Percentiles rank a stretch among this genome's conserved stretches.
phyloP scores from a whole-genome alignment of 2,888 invertebrate species.

The Ptilodon capucinus region DNA sequence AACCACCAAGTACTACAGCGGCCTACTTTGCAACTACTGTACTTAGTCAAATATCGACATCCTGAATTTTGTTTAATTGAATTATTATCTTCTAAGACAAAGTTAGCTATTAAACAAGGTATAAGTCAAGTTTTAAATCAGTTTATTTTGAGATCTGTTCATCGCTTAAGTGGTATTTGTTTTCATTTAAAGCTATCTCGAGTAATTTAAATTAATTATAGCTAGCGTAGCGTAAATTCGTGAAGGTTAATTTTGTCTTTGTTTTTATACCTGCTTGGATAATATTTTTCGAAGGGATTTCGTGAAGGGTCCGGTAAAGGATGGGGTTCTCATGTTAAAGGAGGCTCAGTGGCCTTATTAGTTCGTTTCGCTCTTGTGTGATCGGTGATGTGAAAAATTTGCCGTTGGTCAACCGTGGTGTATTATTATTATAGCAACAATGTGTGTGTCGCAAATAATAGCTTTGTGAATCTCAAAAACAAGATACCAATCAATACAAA shows the following conservation, averaged over 20 bases:
- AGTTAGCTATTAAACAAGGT: not conserved
- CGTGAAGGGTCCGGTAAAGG: not conserved
- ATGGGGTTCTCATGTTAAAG: conserved; percentile 3
- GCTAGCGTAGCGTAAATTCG: conserved; percentile 3
- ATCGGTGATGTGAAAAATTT: conserved; percentile 22
- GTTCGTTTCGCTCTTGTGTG: conserved; percentile 25
- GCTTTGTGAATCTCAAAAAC: conserved; percentile 11
- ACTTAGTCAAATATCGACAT: not conserved
- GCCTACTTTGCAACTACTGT: too few species aligned
- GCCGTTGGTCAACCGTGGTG: conserved; percentile 12
- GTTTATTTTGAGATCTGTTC: not conserved
- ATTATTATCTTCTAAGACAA: not conserved
- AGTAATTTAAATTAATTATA: conserved; percentile 14
- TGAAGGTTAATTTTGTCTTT: not conserved
- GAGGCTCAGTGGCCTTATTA: conserved; percentile 12
- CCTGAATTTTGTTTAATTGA: not conserved
- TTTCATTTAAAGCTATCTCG: conserved; percentile 3
- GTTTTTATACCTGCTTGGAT: not conserved
- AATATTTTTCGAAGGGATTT: not conserved
- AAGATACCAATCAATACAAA: conserved; percentile 57
- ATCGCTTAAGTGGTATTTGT: conserved; percentile 4
- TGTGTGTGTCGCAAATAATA: conserved; percentile 2
- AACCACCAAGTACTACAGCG: not conserved
- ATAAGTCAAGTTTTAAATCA: not conserved
- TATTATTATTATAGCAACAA: conserved; percentile 10